Conservation (phyloP, 2,888 invertebrate species). For the Tachystola acroxantha region DNA sequence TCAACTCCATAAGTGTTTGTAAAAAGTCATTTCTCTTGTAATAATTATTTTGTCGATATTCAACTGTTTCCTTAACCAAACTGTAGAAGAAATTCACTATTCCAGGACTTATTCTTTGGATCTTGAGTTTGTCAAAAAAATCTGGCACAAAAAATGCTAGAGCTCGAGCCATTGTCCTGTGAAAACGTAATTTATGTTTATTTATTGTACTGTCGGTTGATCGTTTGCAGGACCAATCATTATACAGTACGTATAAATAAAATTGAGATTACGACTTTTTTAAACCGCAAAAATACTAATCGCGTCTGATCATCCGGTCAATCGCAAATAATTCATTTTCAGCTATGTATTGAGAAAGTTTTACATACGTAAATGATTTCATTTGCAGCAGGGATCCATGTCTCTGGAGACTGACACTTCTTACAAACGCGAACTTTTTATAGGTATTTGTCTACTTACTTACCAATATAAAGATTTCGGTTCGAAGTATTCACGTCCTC, state of each 20-base stretch:
- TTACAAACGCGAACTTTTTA: too few species aligned
- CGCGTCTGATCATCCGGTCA: too few species aligned
- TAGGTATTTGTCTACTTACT: slow-evolving; percentile 23
- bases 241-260: too few species aligned
- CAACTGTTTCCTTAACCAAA: slow-evolving; percentile 55
- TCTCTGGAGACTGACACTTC: too few species aligned
- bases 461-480: slow-evolving; percentile 57
- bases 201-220: too few species aligned
- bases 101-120: slow-evolving; percentile 51
- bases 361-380: too few species aligned
- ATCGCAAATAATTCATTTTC: too few species aligned
- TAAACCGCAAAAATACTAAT: too few species aligned
- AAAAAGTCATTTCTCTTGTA: slow-evolving; percentile 71
- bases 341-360: too few species aligned
- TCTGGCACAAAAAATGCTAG: slow-evolving; percentile 62
- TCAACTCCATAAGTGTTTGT: slow-evolving; percentile 72
- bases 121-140: slow-evolving; percentile 49
- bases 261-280: too few species aligned
- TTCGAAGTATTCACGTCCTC: slow-evolving; percentile 64
- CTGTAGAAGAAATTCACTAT: slow-evolving; percentile 58
- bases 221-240: too few species aligned
- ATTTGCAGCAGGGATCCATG: too few species aligned
- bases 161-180: slow-evolving; percentile 57
- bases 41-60: slow-evolving; percentile 45
- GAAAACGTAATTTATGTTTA: slow-evolving; percentile 16